Percentiles rank a stretch among this genome's conserved stretches.
Conservation (phyloP, 2,113 vertebrate species). For the Taurulus bubalis region DNA sequence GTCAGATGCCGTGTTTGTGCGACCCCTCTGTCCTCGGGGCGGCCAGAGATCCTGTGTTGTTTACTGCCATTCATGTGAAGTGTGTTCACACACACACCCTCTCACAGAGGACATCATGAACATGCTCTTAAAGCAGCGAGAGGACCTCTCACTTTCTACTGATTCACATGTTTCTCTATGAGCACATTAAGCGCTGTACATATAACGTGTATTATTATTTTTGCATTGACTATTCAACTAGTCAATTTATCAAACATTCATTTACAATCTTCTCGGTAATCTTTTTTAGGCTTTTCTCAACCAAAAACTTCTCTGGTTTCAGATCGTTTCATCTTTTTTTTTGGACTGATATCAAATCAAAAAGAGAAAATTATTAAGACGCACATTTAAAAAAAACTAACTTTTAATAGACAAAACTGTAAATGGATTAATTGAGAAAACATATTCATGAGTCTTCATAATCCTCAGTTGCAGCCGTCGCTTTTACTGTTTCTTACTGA, state of each 20-base stretch:
- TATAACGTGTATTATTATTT: neutral
- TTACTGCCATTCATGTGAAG: conserved; percentile 71
- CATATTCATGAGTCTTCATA: neutral
- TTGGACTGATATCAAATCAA: neutral
- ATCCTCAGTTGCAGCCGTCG: neutral
- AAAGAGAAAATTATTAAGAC: neutral
- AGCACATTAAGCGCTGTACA: neutral
- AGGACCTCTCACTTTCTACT: neutral
- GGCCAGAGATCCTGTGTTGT: conserved; percentile 63
- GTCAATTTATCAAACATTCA: neutral
- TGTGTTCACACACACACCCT: conserved; percentile 53
- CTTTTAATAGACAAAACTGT: neutral
- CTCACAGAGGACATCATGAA: conserved; percentile 36
- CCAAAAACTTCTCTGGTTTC: neutral
- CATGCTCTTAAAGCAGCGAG: conserved; percentile 2
- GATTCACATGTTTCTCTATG: neutral
- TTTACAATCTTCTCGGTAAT: neutral
- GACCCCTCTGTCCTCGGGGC: conserved; percentile 58
- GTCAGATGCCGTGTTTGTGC: conserved; percentile 71
- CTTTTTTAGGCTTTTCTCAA: neutral
- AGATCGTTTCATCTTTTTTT: neutral
- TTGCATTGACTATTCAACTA: neutral
- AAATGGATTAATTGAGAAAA: neutral
- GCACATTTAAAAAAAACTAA: neutral
- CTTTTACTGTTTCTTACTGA: no score